Percentiles rank a stretch among this genome's conserved stretches.
phyloP scores from a whole-genome alignment of 2,113 vertebrate species.

The Notarius quadriscutis region DNA sequence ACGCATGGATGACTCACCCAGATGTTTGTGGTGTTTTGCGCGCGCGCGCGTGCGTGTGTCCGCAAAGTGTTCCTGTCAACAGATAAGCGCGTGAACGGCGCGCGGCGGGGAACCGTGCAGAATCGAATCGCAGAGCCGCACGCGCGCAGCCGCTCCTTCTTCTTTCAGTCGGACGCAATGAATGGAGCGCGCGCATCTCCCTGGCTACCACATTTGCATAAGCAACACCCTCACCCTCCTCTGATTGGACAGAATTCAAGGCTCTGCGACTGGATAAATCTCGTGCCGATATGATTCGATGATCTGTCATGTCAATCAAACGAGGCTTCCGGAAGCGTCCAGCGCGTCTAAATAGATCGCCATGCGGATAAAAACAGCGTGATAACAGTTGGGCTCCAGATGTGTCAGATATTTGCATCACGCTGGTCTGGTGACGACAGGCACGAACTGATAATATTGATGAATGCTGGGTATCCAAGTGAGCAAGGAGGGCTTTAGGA shows the following conservation, averaged over 20 bases:
- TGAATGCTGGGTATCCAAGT: neutral
- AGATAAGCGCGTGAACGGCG: slow-evolving; percentile 38
- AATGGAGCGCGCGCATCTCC: slow-evolving; percentile 74
- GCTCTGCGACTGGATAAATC: neutral
- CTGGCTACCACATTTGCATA: slow-evolving; percentile 72
- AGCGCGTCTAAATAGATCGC: neutral
- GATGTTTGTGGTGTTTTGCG: slow-evolving; percentile 17
- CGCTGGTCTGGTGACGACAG: neutral
- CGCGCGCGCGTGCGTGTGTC: slow-evolving; percentile 17
- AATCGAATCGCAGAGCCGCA: slow-evolving; percentile 9
- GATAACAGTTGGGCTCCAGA: neutral
- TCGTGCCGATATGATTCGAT: slow-evolving; percentile 52
- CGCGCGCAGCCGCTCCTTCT: slow-evolving; percentile 46
- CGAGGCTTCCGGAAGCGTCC: slow-evolving; percentile 8
- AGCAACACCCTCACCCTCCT: slow-evolving; percentile 43
- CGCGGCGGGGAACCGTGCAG: slow-evolving; percentile 6
- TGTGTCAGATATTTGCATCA: neutral
- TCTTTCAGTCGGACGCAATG: slow-evolving; percentile 62
- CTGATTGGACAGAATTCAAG: slow-evolving; percentile 48
- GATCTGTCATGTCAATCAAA: slow-evolving; percentile 52
- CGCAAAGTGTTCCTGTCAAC: slow-evolving; percentile 35
- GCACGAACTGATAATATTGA: neutral
- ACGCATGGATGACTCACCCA: slow-evolving; percentile 42
- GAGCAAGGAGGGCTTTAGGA: neutral
- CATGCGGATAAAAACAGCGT: slow-evolving; percentile 7